Base-by-base conservation (phyloP, 2,888 invertebrate species). In the Allolobophora icterica region DNA sequence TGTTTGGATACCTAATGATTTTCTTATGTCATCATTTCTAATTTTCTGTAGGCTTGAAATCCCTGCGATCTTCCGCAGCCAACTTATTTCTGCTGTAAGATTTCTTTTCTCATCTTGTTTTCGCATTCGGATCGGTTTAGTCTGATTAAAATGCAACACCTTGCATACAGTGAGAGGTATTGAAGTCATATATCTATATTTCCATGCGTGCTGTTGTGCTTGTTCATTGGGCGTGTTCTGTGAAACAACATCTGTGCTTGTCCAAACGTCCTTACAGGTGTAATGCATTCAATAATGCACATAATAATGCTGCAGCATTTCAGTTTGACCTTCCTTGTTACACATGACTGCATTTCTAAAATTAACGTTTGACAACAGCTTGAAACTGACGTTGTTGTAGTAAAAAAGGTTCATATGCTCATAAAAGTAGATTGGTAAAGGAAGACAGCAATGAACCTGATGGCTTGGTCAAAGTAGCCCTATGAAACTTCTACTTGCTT, bases 191-290 rank as follows among this genome's bases (percentile, higher is more conserved):
- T 71, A 24, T 58, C 58, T 58, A 71, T 71, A 71, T 71, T 30
- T 4, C 8, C 71, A 71, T 11, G 13, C 71, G n/a, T n/a, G 71
- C n/a, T n/a, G n/a, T 42, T 71, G 71, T 71, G 13, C 13, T 71
- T 71, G 71, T 71, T 71, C 71, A 52, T 21, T 52, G 52, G 52
- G 52, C 52, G 52, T 52, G 52, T 24, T 71, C 71, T 71, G 71
- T 71, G 71, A 71, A 71, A 71, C 71, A 71, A 71, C 71, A 71
- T 30, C 71, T 71, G 71, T n/a, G 71, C 71, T n/a, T 71, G 71
- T 71, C n/a, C 30, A 71, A 71, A n/a, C 0, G 71, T 71, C n/a
- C 11, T 71, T n/a, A 11, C 71, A n/a, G n/a, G 71, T 71, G 71
- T n/a, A 71, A n/a, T n/a, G 13, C 13, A 2, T 71, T 71, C 30